Evolutionary conservation across 2,888 invertebrate species (phyloP).

Genomic region (Petrophora chlorosata): DNA sequence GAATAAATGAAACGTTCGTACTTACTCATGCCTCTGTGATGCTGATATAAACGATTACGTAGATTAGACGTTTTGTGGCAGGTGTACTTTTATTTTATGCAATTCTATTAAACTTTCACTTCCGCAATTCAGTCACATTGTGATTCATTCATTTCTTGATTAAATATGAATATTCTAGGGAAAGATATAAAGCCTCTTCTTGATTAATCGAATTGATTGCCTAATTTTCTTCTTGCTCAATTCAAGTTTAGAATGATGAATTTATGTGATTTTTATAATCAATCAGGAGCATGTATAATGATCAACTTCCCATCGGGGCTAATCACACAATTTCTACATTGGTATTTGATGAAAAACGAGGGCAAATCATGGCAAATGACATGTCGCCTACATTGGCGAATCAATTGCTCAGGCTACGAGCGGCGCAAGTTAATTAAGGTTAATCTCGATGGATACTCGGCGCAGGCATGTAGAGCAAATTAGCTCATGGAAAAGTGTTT

Average conservation of each 20-base stretch:
- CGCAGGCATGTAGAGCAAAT: too few species aligned
- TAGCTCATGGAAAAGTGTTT: too few species aligned
- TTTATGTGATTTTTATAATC: constrained; percentile 13
- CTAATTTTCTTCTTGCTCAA: too few species aligned
- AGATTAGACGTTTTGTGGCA: constrained; percentile 26
- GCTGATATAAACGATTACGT: constrained; percentile 35
- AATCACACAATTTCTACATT: constrained; percentile 30
- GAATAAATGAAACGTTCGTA: not conserved
- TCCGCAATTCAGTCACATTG: constrained; percentile 58
- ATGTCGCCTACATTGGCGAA: constrained; percentile 30
- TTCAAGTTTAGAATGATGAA: too few species aligned
- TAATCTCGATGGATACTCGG: constrained; percentile 39
- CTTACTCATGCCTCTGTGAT: constrained; percentile 7
- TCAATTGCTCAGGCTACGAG: constrained; percentile 27
- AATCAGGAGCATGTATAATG: constrained; percentile 3
- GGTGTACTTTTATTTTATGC: constrained; percentile 44
- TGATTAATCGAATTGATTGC: too few species aligned
- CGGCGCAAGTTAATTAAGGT: constrained; percentile 48
- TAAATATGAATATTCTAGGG: too few species aligned
- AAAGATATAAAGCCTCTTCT: too few species aligned
- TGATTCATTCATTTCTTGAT: constrained; percentile 33
- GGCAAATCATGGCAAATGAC: constrained; percentile 24
- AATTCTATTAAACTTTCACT: constrained; percentile 68
- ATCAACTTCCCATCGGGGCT: constrained; percentile 19
- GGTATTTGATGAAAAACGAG: constrained; percentile 25